Conservation (phyloP, 2,113 vertebrate species). For the Syngnathoides biaculeatus region DNA sequence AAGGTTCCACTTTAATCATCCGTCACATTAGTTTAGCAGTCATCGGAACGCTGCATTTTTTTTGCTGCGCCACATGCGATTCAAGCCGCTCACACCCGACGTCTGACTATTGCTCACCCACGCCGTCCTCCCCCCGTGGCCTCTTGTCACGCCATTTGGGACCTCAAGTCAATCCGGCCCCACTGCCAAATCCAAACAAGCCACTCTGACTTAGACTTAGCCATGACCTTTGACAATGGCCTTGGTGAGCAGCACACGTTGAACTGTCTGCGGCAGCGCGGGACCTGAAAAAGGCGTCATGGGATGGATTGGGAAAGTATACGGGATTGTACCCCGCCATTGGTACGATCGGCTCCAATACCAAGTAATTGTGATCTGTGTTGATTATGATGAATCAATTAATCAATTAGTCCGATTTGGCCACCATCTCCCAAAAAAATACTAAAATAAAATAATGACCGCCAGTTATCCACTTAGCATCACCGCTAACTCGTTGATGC, state of each 20-base stretch:
- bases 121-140: constrained; percentile 69
- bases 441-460: constrained; percentile 28
- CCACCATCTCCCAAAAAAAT: constrained; percentile 60
- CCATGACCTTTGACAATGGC: constrained; percentile 98
- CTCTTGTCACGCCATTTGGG: constrained; percentile 63
- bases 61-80: not conserved
- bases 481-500: constrained; percentile 3
- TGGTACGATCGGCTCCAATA: constrained; percentile 99
- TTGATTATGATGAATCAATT: constrained; percentile 71
- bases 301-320: constrained; percentile 99
- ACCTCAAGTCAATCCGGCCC: constrained; percentile 69
- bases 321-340: constrained; percentile 97
- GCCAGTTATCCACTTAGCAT: not conserved
- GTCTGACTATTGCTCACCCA: constrained; percentile 74
- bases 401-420: constrained; percentile 55
- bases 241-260: constrained; percentile 99
- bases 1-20: not conserved
- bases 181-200: constrained; percentile 58
- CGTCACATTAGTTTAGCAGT: not conserved
- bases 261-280: constrained; percentile 99
- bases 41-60: not conserved
- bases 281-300: constrained; percentile 98
- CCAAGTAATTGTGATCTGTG: constrained; percentile 90
- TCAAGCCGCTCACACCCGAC: constrained; percentile 8
- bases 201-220: constrained; percentile 77